Evolutionary conservation across 2,888 invertebrate genomes (phyloP), one percentile per base, ranked within the genome.

Genomic region (Tortricodes alternella): DNA sequence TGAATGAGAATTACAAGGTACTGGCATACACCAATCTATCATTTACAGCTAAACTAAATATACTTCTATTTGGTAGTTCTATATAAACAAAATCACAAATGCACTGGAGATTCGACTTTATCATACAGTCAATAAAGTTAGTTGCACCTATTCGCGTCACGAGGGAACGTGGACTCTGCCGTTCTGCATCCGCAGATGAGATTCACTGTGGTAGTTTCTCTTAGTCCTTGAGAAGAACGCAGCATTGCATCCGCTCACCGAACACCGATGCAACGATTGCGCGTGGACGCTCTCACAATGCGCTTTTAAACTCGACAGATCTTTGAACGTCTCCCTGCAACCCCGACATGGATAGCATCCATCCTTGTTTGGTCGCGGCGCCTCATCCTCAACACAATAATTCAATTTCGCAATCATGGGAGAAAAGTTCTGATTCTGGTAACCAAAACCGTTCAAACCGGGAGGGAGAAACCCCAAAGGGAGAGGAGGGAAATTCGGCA

Each of bases 181-280:
- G 29, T 84, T 86, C 66, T 86, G 80, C 64, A 87, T 74, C 62
- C 80, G 78, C 3, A 92, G 83, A 62, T 94, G 94, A 65, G 94
- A 93, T 69, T 95, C 95, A 58, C 94, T 93, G 81, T 96, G 96
- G 44, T 94, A 91, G 75, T 96, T 96, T 60, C 96, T 92, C 64
- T 94, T 94, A 62, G 95, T 95, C 66, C 94, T 92, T 8, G 96
- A 95, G 59, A 95, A 93, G 83, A 96, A 96, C 43, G 95, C 94
- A 67, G 95, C 94, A 46, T 93, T 94, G 82, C 96, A 96, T 9
- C 95, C 95, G 56, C 92, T 92, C 46, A 95, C 91, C n/a, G 94
- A 93, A 85, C 96, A 96, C 61, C 93, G 92, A 70, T 94, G 94
- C 84, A 95, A 92, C 56, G 95, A 94, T 56, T 93, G 92, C 24